phyloP scores from a whole-genome alignment of 37 sponge, comb jelly and placozoan genomes.

The Axinella damicornis region DNA sequence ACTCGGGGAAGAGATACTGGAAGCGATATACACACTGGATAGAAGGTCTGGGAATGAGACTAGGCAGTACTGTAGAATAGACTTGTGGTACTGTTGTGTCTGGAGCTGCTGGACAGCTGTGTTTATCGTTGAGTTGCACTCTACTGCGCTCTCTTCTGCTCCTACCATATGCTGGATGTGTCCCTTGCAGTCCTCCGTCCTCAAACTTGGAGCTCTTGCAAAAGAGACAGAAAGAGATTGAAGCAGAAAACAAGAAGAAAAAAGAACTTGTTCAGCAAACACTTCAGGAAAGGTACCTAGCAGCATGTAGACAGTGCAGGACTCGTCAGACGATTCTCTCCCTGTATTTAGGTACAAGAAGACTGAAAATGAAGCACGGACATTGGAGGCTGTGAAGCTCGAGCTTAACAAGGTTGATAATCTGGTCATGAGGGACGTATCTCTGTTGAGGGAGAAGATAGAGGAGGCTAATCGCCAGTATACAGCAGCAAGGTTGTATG shows the following conservation, averaged over 20 bases:
- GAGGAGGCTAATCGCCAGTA: slow-evolving; percentile 58
- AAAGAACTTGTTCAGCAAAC: slow-evolving; percentile 54
- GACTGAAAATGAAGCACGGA: slow-evolving; percentile 42
- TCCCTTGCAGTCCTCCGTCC: background rate
- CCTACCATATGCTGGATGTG: background rate
- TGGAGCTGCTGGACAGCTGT: too few species aligned
- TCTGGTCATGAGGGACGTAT: slow-evolving; percentile 58
- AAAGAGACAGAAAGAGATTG: slow-evolving; percentile 48
- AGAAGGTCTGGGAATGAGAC: too few species aligned
- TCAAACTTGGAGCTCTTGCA: slow-evolving; percentile 1
- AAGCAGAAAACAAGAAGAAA: slow-evolving; percentile 70
- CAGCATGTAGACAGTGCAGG: background rate
- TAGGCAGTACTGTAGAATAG: too few species aligned
- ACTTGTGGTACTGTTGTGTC: too few species aligned
- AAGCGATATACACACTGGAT: too few species aligned
- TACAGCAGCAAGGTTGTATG: slow-evolving; percentile 51
- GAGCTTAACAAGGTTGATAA: slow-evolving; percentile 67
- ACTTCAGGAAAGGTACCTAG: slow-evolving; percentile 20
- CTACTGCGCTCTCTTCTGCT: too few species aligned
- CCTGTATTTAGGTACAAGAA: slow-evolving; percentile 62
- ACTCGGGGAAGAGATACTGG: too few species aligned
- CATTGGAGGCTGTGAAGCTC: slow-evolving; percentile 29
- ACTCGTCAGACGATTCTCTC: background rate
- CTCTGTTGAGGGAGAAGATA: slow-evolving; percentile 71
- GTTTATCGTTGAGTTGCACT: too few species aligned